Base-by-base conservation (phyloP, 2,888 invertebrate genomes). In the Tetragnatha montana region DNA sequence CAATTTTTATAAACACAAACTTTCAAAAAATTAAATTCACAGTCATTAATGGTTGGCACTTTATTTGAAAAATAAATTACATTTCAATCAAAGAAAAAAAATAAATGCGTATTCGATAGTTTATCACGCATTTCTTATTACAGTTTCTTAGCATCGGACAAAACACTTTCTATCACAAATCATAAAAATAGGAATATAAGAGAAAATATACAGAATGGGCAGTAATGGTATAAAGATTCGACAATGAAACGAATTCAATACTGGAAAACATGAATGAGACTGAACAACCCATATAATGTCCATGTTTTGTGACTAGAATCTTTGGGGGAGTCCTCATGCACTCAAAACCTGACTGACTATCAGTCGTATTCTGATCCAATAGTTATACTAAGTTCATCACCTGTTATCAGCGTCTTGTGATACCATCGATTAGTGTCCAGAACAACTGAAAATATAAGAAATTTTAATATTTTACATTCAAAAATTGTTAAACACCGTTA, bases 341-440 rank as follows among this genome's bases (percentile, higher is more conserved):
- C 19, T 14, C 71, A 17, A 71, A 35, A 35, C 19, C 0, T 75
- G 49, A 22, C 6, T 21, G 21, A 50, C 22, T 2, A n/a, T 91
- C 84, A 98, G 93, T 99, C 98, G 93, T 97, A 99, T 93, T 99
- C 99, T 0, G 98, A 97, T 60, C 98, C 99, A 92, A 99, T 98
- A 0, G 98, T 98, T 92, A 99, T 97, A 94, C 98, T 99, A 93
- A 98, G 96, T 92, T 97, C 96, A 21, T 96, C 96, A 0, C 97
- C 97, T 76, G 97, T 95, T 88, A 98, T 97, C 92, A 95, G 94
- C 0, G 99, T 99, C 93, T 96, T 96, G 94, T 99, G 99, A 93
- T 97, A 99, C 99, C 99, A 99, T 87, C 96, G 96, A 93, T 99
- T 98, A 0, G 98, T 98, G 93, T 98, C 97, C 92, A 98, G 94